Conservation (phyloP, 2,797 vertebrate species). For the Muscicapa striata region DNA sequence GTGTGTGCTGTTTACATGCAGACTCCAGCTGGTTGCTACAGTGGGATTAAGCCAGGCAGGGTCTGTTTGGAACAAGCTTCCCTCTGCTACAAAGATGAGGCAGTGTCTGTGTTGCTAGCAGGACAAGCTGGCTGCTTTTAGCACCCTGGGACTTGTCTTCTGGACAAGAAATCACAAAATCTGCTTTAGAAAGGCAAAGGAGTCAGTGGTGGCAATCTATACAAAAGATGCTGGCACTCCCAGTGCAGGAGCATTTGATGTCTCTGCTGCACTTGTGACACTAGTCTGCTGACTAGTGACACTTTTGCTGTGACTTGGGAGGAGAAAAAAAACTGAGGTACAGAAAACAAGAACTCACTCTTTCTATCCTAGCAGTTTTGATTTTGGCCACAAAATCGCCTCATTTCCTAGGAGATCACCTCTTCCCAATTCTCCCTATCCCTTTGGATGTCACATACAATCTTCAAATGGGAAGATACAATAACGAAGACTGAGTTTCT, state of each 20-base stretch:
- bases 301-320: background rate
- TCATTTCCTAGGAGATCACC: background rate
- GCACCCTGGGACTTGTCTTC: background rate
- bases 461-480: background rate
- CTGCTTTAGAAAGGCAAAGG: background rate
- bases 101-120: background rate
- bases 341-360: background rate
- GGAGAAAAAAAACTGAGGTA: background rate
- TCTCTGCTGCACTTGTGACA: background rate
- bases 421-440: background rate
- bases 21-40: constrained; percentile 27
- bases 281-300: background rate
- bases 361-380: background rate
- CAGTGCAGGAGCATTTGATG: background rate
- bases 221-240: background rate
- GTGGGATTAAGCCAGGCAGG: background rate
- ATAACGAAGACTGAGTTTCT: background rate
- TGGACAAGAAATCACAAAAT: background rate
- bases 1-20: constrained; percentile 6
- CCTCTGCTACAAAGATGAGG: background rate
- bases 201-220: background rate
- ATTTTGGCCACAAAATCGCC: background rate
- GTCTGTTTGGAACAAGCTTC: background rate
- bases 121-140: background rate
- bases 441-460: background rate